Evolutionary conservation across 2,113 vertebrate genomes (phyloP).

Genomic region (Ramphastos sulfuratus): DNA sequence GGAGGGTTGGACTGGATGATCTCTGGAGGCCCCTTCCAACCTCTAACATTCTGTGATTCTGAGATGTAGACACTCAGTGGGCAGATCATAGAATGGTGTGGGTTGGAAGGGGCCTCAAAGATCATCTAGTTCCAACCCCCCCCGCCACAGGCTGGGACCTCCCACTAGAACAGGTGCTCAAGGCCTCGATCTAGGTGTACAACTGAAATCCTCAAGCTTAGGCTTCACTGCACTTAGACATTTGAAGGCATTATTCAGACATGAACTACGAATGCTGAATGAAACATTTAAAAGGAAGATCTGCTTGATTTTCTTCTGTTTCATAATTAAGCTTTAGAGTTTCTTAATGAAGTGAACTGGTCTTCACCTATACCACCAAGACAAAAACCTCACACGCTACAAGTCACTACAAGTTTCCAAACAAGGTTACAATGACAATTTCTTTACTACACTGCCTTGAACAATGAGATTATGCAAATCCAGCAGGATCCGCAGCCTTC

Average conservation of each 20-base stretch:
- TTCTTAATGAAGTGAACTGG: background rate
- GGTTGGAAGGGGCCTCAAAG: too few relatives aligned
- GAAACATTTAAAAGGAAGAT: background rate
- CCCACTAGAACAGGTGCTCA: too few relatives aligned
- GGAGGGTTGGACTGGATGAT: too few relatives aligned
- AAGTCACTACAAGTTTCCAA: background rate
- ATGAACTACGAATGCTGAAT: accelerated
- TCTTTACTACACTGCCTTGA: background rate
- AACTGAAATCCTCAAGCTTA: background rate
- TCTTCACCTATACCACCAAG: background rate
- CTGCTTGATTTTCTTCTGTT: background rate
- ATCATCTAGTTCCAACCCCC: too few relatives aligned
- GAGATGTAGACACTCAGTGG: background rate
- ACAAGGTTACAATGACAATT: background rate
- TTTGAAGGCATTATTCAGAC: background rate
- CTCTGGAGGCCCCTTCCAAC: too few relatives aligned
- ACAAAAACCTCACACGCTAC: accelerated
- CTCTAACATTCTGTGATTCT: too few relatives aligned
- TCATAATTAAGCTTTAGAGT: background rate
- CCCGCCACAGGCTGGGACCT: too few relatives aligned
- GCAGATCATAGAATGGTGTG: too few relatives aligned
- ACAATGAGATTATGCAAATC: background rate
- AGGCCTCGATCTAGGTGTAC: too few relatives aligned
- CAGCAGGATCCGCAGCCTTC: background rate
- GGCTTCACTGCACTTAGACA: background rate